Conservation (phyloP, 2,888 invertebrate species). For the Trissonchulus latispiculum region DNA sequence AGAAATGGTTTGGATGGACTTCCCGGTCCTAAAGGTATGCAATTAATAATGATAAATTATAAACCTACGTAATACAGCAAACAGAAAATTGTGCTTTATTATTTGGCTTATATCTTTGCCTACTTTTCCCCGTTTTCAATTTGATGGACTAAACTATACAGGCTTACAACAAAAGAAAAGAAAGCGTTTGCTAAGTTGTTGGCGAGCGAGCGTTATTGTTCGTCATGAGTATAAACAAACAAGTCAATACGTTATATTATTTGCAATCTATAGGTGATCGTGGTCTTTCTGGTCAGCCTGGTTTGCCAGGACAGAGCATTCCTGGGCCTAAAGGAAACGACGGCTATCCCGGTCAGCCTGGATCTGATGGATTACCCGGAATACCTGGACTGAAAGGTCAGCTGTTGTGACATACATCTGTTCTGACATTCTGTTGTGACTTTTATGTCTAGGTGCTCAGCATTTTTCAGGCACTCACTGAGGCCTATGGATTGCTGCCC, state of each 20-base stretch:
- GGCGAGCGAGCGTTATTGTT: conserved; percentile 21
- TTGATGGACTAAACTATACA: too few relatives aligned
- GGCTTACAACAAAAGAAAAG: too few relatives aligned
- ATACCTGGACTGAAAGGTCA: conserved; percentile 30
- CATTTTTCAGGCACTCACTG: too few relatives aligned
- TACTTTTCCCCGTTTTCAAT: too few relatives aligned
- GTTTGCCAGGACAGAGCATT: conserved; percentile 35
- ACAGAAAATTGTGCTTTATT: too few relatives aligned
- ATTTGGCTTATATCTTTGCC: too few relatives aligned
- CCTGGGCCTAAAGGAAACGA: conserved; percentile 35
- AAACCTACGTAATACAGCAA: too few relatives aligned
- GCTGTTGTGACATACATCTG: too few relatives aligned
- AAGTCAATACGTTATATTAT: neutral
- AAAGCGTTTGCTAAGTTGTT: conserved; percentile 30
- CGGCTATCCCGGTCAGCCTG: conserved; percentile 30
- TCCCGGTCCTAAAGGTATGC: conserved; percentile 57
- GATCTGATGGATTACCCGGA: conserved; percentile 35
- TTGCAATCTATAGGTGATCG: conserved; percentile 41
- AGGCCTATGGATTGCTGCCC: too few relatives aligned
- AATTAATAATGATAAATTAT: too few relatives aligned
- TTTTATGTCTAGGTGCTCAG: too few relatives aligned
- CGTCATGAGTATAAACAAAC: neutral
- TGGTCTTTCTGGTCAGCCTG: conserved; percentile 60
- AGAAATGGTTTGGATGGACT: conserved; percentile 28
- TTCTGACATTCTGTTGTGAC: too few relatives aligned